Evolutionary conservation across 2,113 vertebrate species (phyloP).

Genomic region (Megaceryle torquata): DNA sequence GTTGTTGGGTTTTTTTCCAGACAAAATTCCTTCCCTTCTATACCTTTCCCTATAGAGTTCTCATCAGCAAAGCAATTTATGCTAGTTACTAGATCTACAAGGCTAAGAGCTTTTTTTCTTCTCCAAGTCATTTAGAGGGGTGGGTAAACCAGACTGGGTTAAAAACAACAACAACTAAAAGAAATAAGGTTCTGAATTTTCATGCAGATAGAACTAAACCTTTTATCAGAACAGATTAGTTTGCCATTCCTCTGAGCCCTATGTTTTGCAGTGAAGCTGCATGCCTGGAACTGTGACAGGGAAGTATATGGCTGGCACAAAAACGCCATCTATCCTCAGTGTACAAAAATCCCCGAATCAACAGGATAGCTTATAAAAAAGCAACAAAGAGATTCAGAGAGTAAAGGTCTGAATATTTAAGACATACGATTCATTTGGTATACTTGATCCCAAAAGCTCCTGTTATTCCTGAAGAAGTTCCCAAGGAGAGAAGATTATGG

Average conservation of each 20-base stretch:
- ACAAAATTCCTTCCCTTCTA: conserved; percentile 41
- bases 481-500: neutral
- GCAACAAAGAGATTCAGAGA: neutral
- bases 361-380: neutral
- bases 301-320: neutral
- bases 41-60: neutral
- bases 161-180: neutral
- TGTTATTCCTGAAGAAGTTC: neutral
- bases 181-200: neutral
- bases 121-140: conserved; percentile 1
- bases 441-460: neutral
- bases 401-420: neutral
- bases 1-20: neutral
- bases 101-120: neutral
- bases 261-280: neutral
- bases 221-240: neutral
- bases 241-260: neutral
- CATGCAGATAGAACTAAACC: neutral
- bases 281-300: fast-evolving
- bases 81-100: neutral
- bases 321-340: neutral
- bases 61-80: neutral
- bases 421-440: neutral
- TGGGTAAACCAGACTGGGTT: neutral
- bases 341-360: neutral